These are phyloP conservation scores for Galaxias olidus DNA, from an alignment of 2,797 vertebrate genomes.

Conservation along the genomic window DNA sequence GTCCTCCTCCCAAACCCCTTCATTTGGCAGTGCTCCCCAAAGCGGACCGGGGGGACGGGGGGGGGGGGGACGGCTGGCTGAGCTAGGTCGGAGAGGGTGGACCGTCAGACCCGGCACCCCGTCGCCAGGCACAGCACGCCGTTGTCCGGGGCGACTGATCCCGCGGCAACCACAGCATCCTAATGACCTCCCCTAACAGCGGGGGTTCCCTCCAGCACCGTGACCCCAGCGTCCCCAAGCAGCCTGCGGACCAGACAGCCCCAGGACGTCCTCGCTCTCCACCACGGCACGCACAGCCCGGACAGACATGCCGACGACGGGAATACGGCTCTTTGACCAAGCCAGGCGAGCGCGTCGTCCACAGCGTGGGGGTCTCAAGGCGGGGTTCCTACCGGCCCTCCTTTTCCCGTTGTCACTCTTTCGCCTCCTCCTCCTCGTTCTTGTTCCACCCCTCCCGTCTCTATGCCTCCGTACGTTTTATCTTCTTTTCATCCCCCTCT, in stretches of 20 bases:
- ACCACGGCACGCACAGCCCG: not conserved
- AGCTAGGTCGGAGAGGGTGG: not conserved
- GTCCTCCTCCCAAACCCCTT: too few relatives aligned
- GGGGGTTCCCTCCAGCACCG: not conserved
- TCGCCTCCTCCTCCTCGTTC: not conserved
- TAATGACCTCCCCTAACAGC: not conserved
- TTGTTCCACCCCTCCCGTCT: slow-evolving; percentile 7
- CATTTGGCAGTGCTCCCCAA: too few relatives aligned
- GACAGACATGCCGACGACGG: not conserved
- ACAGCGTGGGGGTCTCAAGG: too few relatives aligned
- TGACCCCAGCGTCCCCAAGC: too few relatives aligned
- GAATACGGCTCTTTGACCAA: not conserved
- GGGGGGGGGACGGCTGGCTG: not conserved
- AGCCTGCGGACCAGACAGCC: too few relatives aligned
- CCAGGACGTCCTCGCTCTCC: not conserved
- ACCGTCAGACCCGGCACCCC: not conserved
- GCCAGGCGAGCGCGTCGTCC: not conserved
- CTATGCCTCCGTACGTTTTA: not conserved
- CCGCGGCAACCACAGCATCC: not conserved
- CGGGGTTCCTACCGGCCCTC: too few relatives aligned
- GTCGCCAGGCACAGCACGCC: not conserved
- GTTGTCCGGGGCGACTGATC: slow-evolving; percentile 5
- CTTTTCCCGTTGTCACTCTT: not conserved
- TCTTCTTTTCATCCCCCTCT: not conserved
- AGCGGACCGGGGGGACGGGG: not conserved